Evolutionary conservation across 2,113 vertebrate genomes (phyloP).

Genomic region (Theristicus caerulescens): DNA sequence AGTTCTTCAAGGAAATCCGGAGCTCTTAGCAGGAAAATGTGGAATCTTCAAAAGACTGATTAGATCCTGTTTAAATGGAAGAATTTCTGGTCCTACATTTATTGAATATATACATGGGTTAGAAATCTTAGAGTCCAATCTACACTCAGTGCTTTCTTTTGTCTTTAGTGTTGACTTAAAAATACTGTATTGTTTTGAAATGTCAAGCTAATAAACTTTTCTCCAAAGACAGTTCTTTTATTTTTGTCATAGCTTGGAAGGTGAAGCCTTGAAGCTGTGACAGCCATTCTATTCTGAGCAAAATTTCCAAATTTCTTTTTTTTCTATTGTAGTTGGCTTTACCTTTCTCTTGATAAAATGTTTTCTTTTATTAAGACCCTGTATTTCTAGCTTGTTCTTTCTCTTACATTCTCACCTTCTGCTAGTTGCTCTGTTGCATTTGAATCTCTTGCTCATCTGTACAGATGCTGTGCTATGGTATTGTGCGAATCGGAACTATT

Average conservation of each 20-base stretch:
- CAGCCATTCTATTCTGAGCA: not conserved
- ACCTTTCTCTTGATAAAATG: not conserved
- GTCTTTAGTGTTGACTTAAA: conserved; percentile 5
- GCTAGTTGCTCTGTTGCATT: not conserved
- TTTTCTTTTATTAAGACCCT: not conserved
- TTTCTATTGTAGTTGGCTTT: not conserved
- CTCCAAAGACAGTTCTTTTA: not conserved
- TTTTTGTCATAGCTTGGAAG: conserved; percentile 3
- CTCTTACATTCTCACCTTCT: not conserved
- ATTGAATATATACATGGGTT: not conserved
- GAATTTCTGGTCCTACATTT: not conserved
- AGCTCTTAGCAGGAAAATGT: not conserved
- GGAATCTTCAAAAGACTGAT: not conserved
- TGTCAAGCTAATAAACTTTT: not conserved
- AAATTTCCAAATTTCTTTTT: not conserved
- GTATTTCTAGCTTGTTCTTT: not conserved
- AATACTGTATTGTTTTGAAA: conserved; percentile 21
- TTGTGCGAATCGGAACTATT: not conserved
- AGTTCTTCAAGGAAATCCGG: not conserved
- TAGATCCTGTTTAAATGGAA: not conserved
- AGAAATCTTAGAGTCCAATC: not conserved
- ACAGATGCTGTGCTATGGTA: not conserved
- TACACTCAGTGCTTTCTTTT: not conserved
- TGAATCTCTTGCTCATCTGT: not conserved
- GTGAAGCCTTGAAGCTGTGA: not conserved